Evolutionary conservation across 2,113 vertebrate species (phyloP).

Genomic region (Apaloderma vittatum): DNA sequence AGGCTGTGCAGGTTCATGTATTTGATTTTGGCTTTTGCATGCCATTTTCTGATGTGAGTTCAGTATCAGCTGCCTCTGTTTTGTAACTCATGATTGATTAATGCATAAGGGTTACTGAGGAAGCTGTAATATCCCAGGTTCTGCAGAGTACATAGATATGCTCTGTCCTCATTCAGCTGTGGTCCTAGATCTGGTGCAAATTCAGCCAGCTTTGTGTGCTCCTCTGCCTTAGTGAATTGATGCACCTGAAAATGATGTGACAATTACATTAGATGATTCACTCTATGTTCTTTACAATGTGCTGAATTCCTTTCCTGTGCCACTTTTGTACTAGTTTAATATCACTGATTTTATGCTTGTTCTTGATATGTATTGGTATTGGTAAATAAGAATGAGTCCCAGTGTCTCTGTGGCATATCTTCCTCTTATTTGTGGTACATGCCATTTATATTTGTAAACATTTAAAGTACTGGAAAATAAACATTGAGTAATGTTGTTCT

Average conservation of each 20-base stretch:
- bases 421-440: neutral
- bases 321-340: neutral
- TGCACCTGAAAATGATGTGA: neutral
- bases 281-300: neutral
- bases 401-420: neutral
- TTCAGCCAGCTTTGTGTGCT: neutral
- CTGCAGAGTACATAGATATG: accelerated
- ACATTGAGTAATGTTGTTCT: neutral
- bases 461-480: neutral
- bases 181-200: neutral
- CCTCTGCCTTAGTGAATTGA: neutral
- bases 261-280: neutral
- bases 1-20: neutral
- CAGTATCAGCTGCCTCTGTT: neutral
- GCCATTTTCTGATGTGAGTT: neutral
- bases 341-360: neutral
- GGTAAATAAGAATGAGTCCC: neutral
- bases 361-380: neutral
- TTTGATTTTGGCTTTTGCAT: neutral
- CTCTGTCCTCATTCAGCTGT: neutral
- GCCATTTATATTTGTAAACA: neutral
- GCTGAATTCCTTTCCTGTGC: neutral
- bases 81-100: neutral
- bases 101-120: neutral
- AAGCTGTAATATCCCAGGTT: neutral